These are phyloP conservation scores for Thaleichthys pacificus DNA, from an alignment of 2,797 vertebrate species.

Conservation along the genomic window DNA sequence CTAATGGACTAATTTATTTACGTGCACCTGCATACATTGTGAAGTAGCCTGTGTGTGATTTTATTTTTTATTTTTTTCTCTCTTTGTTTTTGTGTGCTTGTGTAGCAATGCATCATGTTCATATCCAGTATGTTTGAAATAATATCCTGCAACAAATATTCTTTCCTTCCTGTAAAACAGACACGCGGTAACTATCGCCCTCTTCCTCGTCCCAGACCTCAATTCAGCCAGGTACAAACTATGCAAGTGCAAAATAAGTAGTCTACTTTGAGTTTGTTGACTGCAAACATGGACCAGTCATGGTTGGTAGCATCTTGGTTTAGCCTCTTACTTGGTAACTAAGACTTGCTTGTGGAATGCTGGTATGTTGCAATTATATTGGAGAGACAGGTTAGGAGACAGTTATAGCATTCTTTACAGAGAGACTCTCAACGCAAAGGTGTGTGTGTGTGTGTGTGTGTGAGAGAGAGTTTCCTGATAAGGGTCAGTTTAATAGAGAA, in stretches of 20 bases:
- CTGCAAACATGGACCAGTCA: not conserved
- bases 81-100: not conserved
- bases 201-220: slow-evolving; percentile 33
- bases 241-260: not conserved
- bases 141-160: not conserved
- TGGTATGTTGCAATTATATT: slow-evolving; percentile 33
- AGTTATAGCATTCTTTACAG: too few species aligned
- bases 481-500: too few species aligned
- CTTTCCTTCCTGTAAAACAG: slow-evolving; percentile 32
- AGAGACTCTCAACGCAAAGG: too few species aligned
- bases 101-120: not conserved
- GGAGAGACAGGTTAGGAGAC: slow-evolving; percentile 11
- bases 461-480: too few species aligned
- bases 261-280: not conserved
- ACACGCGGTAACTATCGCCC: slow-evolving; percentile 34
- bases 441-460: too few species aligned
- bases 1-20: not conserved
- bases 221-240: slow-evolving; percentile 45
- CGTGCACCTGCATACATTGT: not conserved
- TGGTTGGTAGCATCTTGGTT: not conserved
- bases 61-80: too few species aligned
- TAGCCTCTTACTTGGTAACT: not conserved
- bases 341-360: slow-evolving; percentile 36
- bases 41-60: not conserved
- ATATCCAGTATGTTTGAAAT: too few species aligned